phyloP scores from a whole-genome alignment of 2,888 invertebrate genomes.

The Eledone cirrhosa region DNA sequence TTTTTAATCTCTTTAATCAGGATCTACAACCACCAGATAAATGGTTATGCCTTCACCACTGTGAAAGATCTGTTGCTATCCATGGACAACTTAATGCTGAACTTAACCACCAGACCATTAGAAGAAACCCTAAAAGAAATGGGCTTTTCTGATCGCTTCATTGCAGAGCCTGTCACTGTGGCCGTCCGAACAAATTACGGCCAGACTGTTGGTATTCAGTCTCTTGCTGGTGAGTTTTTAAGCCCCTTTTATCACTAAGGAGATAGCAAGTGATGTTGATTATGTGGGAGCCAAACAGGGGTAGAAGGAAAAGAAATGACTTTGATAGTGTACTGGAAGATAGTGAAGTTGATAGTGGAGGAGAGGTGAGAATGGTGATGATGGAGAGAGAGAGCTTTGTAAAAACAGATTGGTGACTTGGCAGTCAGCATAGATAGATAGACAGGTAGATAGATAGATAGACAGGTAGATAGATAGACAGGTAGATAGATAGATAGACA shows the following conservation, averaged over 20 bases:
- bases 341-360: too few species aligned
- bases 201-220: constrained; percentile 71
- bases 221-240: constrained; percentile 70
- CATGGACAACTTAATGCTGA: constrained; percentile 70
- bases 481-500: too few species aligned
- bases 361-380: too few species aligned
- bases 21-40: constrained; percentile 71
- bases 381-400: too few species aligned
- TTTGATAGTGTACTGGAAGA: too few species aligned
- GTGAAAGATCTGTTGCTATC: constrained; percentile 70
- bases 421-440: too few species aligned
- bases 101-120: constrained; percentile 64
- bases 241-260: background rate
- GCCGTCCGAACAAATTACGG: constrained; percentile 73
- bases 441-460: too few species aligned
- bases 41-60: constrained; percentile 69
- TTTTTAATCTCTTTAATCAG: constrained; percentile 61
- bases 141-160: constrained; percentile 69
- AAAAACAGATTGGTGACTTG: too few species aligned
- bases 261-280: too few species aligned
- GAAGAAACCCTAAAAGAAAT: constrained; percentile 61
- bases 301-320: too few species aligned
- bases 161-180: constrained; percentile 72
- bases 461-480: too few species aligned
- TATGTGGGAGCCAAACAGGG: background rate